A percentile compares a stretch with the other conserved stretches of the same genome.
Conservation (phyloP, 2,888 invertebrate species). For the Seladonia tumulorum region DNA sequence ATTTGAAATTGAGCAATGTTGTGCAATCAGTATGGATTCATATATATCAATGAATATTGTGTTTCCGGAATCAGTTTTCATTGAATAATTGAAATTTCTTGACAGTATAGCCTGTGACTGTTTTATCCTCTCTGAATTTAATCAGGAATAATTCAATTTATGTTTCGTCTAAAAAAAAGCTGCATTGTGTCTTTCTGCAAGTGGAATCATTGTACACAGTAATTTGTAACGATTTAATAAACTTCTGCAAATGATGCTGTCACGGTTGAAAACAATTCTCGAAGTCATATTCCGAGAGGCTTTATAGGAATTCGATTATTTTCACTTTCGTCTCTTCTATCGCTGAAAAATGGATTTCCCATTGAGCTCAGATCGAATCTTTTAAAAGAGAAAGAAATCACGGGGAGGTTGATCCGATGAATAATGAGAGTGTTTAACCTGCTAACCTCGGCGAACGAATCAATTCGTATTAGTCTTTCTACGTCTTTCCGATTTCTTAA, state of each 20-base stretch:
- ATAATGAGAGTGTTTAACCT: background rate
- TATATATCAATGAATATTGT: background rate
- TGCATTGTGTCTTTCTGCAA: no score
- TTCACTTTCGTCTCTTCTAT: background rate
- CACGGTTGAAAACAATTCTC: background rate
- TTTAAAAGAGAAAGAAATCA: conserved; percentile 6
- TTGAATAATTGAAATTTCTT: background rate
- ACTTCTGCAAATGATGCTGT: background rate
- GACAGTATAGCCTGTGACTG: background rate
- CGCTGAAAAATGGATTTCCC: background rate
- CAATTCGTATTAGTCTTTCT: background rate
- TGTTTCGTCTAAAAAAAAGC: no score
- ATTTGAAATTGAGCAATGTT: background rate
- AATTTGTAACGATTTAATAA: background rate
- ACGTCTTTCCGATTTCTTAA: background rate
- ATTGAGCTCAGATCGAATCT: background rate
- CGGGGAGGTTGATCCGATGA: background rate
- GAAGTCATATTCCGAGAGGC: background rate
- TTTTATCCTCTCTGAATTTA: no score
- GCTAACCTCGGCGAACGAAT: background rate
- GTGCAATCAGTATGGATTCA: background rate
- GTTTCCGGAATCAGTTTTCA: background rate
- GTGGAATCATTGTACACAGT: no score
- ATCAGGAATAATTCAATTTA: no score
- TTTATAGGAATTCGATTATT: background rate